Evolutionary conservation across 2,113 vertebrate species (phyloP), one percentile per base, ranked within the genome.

Genomic region (Dasyurus viverrinus): DNA sequence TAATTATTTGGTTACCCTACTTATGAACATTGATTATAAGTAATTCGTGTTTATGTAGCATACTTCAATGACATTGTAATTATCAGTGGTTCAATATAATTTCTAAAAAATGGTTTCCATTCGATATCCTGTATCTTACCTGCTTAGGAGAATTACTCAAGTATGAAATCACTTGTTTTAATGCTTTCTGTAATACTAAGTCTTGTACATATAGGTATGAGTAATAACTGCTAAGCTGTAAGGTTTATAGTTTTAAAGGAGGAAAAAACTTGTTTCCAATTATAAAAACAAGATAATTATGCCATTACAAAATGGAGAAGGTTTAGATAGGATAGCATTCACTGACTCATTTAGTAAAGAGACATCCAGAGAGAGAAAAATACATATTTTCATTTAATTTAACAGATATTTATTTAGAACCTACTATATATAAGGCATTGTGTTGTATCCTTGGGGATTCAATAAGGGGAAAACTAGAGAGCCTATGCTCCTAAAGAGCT

Each of bases 31-130:
- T 92, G 89, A 30, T 91, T 3, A 5, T 25, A 92, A 23, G 53
- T 46, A 60, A 27, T 90, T 94, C 24, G 16, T 96, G 91, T 94
- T 36, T 12, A 0, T 26, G 50, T 60, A 25, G 42, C 2, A 46
- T 14, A 23, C 93, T 90, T 94, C 50, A 12, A 0, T 30, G 94
- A 47, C n/a, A 60, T 6, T 57, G n/a, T 55, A 89, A 76, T 95
- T 93, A 93, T 54, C 57, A 92, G 57, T 93, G 19, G 1, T 91
- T 54, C 48, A 54, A 57, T 93, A 42, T 94, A 96, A 48, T 22
- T 60, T 93, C 53, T 84, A 42, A 84, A 84, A 84, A 23, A 23
- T 36, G 7, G 19, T 84, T 22, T 84, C n/a, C 19, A 42, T 84
- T 16, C 16, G 9, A 84, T 84, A 42, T 22, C 19, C 19, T 42